Base-by-base conservation (phyloP, 2,888 invertebrate species). In the Oasisia sp. region DNA sequence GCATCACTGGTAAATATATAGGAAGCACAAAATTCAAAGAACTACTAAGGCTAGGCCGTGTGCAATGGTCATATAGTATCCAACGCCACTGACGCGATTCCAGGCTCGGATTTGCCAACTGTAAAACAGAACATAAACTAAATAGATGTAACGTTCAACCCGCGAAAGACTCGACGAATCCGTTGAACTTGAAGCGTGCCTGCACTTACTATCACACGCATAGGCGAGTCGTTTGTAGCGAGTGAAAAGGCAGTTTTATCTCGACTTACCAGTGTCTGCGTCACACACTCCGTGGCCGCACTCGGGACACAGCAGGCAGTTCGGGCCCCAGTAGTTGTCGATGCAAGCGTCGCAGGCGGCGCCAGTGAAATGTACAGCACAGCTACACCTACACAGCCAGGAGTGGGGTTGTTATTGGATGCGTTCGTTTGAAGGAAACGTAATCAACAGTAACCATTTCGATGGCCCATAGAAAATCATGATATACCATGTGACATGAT, bases 281-380 rank as follows among this genome's bases (percentile, higher is more conserved):
- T 93, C 89, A 91, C 94, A 94, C 14, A 58, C 32, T 32, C 94
- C 94, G 91, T 94, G 92, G 90, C 89, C 90, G 92, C 94, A 94
- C n/a, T 90, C 56, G 12, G 94, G 94, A 92, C 94, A 94, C 0
- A 93, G 92, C 32, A 91, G 45, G 90, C 94, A 94, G 19, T 38
- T 27, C 19, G 50, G 32, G 1, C 93, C 93, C 93, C 93, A 93
- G 11, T 89, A 32, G n/a, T 74, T 90, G 32, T 9, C 74, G 11
- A n/a, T 89, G 89, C 93, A 93, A 14, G 74, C n/a, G 8, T 91
- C 56, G 90, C 93, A 93, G 14, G 92, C 89, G 8, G 89, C 1
- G 32, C 93, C 93, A 32, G 38, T 44, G 91, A 89, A 93, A 14
- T 89, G 58, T 5, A 38, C 92, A 5, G 58, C n/a, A 91, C 94